A percentile compares a stretch with the other conserved stretches of the same genome.
phyloP scores from a whole-genome alignment of 2,888 invertebrate genomes.

The Adineta ricciae region DNA sequence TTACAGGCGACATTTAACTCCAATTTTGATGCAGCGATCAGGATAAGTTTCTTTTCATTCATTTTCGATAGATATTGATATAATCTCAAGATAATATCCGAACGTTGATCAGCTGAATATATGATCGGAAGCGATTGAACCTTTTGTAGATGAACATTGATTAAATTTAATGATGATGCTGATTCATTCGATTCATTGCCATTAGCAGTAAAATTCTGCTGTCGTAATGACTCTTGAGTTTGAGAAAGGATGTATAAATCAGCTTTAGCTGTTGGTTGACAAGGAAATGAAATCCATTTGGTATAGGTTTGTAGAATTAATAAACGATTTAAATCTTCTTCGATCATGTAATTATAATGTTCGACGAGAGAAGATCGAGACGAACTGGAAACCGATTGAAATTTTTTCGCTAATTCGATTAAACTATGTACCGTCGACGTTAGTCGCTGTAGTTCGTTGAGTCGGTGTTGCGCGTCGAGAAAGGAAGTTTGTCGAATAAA shows the following conservation, averaged over 20 bases:
- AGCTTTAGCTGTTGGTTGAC: neutral
- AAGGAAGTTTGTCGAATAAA: neutral
- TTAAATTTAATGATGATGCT: neutral
- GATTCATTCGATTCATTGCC: neutral
- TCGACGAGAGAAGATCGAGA: neutral
- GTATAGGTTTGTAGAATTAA: neutral
- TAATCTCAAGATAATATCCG: neutral
- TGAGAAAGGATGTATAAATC: neutral
- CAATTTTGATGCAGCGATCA: neutral
- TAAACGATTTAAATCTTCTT: neutral
- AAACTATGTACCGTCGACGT: neutral
- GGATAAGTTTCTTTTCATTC: neutral
- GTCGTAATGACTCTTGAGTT: neutral
- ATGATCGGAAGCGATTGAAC: neutral
- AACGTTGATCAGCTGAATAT: neutral
- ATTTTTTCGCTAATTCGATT: neutral
- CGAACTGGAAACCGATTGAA: neutral
- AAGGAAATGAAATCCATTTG: neutral
- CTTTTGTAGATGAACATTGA: constrained; percentile 4
- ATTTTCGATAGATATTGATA: neutral
- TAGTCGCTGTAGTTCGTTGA: neutral
- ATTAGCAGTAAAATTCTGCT: neutral
- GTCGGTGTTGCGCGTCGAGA: neutral
- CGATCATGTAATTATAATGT: neutral
- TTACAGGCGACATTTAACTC: constrained; percentile 6